Percentiles rank a stretch among this genome's conserved stretches.
phyloP scores from a whole-genome alignment of 1,140 invertebrate species.

The Zaprionus lachaisei region DNA sequence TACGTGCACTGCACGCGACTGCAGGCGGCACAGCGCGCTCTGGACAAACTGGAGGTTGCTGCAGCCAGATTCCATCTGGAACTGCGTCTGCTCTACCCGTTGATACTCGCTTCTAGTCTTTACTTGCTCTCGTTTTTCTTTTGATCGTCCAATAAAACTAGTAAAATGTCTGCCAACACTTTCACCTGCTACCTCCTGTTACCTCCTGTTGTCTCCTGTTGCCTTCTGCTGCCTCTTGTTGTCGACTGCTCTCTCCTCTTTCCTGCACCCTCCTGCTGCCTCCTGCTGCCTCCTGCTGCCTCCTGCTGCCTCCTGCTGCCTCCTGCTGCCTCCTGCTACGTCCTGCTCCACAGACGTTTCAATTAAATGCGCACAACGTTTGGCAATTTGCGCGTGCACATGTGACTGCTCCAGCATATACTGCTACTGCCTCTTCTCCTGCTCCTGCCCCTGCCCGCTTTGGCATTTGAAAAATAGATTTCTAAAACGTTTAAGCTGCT shows the following conservation, averaged over 20 bases:
- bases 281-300: slow-evolving; percentile 4
- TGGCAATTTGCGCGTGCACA: slow-evolving; percentile 72
- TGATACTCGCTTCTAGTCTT: slow-evolving; percentile 16
- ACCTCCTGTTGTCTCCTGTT: background rate
- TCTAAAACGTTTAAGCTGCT: slow-evolving; percentile 82
- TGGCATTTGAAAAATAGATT: slow-evolving; percentile 81
- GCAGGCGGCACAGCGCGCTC: slow-evolving; percentile 20
- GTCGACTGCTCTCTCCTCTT: background rate
- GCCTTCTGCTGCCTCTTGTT: background rate
- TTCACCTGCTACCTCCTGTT: slow-evolving; percentile 11
- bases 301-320: background rate
- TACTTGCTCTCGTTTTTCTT: slow-evolving; percentile 34
- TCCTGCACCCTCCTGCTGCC: background rate
- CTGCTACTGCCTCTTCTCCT: background rate
- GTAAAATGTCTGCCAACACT: slow-evolving; percentile 27
- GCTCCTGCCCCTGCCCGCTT: slow-evolving; percentile 22
- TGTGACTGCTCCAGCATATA: slow-evolving; percentile 41
- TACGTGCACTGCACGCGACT: slow-evolving; percentile 39
- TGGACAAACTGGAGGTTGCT: slow-evolving; percentile 8
- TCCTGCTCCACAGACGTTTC: slow-evolving; percentile 65
- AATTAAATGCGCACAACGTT: slow-evolving; percentile 69
- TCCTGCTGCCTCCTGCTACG: background rate
- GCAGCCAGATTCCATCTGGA: background rate
- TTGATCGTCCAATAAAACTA: slow-evolving; percentile 13
- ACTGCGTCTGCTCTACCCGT: slow-evolving; percentile 10